Base-by-base conservation (phyloP, 2,797 vertebrate genomes). In the Eleutherodactylus coqui region DNA sequence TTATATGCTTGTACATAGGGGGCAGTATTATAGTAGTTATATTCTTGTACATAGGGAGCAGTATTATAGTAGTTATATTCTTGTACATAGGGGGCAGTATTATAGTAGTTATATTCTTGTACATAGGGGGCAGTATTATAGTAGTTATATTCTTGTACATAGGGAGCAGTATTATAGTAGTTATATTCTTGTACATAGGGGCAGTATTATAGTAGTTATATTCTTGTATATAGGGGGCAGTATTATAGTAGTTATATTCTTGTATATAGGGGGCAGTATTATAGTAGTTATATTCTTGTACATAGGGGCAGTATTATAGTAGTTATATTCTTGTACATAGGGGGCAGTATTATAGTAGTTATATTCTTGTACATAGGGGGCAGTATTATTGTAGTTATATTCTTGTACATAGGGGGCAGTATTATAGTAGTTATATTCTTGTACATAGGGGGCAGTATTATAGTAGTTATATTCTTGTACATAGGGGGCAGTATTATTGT, bases 61-160 rank as follows among this genome's bases (percentile, higher is more conserved):
- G 58, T 62, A 62, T 62, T 62, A 62, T 62, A 62, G 58, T 62
- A 36, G 62, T 67, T 67, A 67, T 67, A 67, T 36, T 70, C 34
- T 70, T 70, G 67, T 70, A 70, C 10, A 70, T 70, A 70, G 17
- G 67, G 3, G 29, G 64, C 34, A 70, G 36, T 70, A 41, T 70
- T 41, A 70, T 70, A 70, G 67, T 70, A 70, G 67, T 70, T 70
- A 70, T 70, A 70, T 38, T 70, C 34, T 70, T 70, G 67, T 41
- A 70, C 14, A 64, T 64, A 70, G 34, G 34, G 19, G 19, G 34
- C 34, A 70, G 58, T 70, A 70, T 70, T 70, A 70, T 41, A 70
- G 67, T 70, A 38, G 67, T 70, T 38, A 70, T 70, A 41, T 38
- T 41, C 11, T 70, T 70, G 32, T 69, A 69, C 13, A 69, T 69